Evolutionary conservation across 2,888 invertebrate species (phyloP), one percentile per base, ranked within the genome.

Genomic region (Biston stratarius): DNA sequence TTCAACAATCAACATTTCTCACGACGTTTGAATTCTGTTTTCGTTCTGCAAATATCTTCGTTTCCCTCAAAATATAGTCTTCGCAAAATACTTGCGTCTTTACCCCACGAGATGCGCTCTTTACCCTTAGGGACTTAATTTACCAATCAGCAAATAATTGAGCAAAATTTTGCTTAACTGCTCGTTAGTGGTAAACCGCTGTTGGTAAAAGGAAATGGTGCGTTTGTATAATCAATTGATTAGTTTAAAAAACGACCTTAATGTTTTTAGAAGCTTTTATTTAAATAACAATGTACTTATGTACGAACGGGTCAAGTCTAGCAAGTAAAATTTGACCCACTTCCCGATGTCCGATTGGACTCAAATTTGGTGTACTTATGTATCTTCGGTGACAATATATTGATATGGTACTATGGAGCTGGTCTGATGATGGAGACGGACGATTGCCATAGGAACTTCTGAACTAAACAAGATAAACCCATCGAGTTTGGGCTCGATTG

Each of bases 101-200:
- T 45, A 56, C 45, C 14, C 48, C 58, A 34, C 45, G 34, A 47
- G 36, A 14, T 33, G 34, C 45, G 47, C 15, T 38, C 40, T 42
- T 24, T 45, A 47, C 15, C 38, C 55, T 11, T 5, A 14, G 70
- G 69, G 70, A 72, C 61, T 64, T 72, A 67, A 74, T 72, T 72
- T 72, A 69, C 61, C 74, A 72, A 72, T 72, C 70, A 72, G 69
- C 64, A 72, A 74, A 72, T 74, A 72, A 72, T 63, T 60, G 62
- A 45, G 44, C 51, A 61, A 67, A 58, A 62, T 58, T 62, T 62
- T 67, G 61, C 67, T 62, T 53, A 40, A 61, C 53, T 52, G 56
- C 58, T 67, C 67, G 70, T 61, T 67, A 67, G 44, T 53, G 33
- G 58, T 14, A 64, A 66, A 10, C 38, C 61, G 58, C 59, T 61